A percentile compares a stretch with the other conserved stretches of the same genome.
phyloP scores from a whole-genome alignment of 2,113 vertebrate species.

The Taxidea taxus region DNA sequence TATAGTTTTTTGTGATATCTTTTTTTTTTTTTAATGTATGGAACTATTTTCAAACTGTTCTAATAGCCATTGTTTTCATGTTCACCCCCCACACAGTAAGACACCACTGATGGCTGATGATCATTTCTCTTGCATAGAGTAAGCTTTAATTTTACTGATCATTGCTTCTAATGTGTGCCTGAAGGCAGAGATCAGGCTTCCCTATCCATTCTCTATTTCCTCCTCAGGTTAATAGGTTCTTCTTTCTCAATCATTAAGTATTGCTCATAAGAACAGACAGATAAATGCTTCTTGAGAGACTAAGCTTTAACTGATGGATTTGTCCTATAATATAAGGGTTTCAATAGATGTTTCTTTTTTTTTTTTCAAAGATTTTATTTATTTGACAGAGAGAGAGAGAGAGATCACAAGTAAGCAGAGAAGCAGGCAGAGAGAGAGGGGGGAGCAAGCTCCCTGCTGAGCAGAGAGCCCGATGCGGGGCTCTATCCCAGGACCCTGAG shows the following conservation, averaged over 20 bases:
- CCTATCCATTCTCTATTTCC: neutral
- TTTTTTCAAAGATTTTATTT: too few species aligned
- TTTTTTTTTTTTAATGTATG: neutral
- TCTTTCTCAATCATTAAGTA: neutral
- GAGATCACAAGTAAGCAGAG: too few species aligned
- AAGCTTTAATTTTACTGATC: constrained; percentile 31
- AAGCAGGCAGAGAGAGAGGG: too few species aligned
- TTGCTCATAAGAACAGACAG: neutral
- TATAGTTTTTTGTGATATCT: neutral
- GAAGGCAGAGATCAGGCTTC: neutral
- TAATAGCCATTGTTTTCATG: neutral
- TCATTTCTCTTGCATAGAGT: neutral
- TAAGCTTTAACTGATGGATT: neutral
- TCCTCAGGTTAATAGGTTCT: neutral
- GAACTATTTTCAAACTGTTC: neutral
- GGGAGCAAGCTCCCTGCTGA: too few species aligned
- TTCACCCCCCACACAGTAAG: neutral
- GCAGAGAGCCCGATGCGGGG: too few species aligned
- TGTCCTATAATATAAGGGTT: neutral
- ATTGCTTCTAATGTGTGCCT: neutral
- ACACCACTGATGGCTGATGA: neutral
- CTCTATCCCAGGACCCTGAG: too few species aligned
- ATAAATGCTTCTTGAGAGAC: neutral
- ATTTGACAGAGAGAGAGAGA: too few species aligned
- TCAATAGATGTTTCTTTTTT: too few species aligned